A percentile compares a stretch with the other conserved stretches of the same genome.
Evolutionary conservation across 2,797 vertebrate species (phyloP).

Genomic region (Thamnophis elegans): DNA sequence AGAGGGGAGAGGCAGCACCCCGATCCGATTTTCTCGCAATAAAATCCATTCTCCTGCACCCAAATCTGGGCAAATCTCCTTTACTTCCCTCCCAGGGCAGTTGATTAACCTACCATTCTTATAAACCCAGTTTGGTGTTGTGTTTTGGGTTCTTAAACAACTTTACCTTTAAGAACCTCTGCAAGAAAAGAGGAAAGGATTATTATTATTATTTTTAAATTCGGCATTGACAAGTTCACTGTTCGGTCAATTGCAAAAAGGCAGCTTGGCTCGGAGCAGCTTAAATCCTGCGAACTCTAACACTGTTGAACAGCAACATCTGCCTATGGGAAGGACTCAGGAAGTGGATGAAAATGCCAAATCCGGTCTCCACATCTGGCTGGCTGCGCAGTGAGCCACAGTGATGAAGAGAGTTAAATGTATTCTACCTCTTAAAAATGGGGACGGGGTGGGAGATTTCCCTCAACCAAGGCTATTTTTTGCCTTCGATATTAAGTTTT

Average conservation of each 20-base stretch:
- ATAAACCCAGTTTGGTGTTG: neutral
- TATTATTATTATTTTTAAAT: neutral
- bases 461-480: neutral
- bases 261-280: neutral
- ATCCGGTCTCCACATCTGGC: neutral
- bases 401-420: neutral
- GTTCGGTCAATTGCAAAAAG: neutral
- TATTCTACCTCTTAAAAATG: neutral
- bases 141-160: neutral
- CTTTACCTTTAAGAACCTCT: neutral
- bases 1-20: accelerated
- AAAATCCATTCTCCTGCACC: neutral
- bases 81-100: neutral
- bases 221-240: neutral
- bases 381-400: neutral
- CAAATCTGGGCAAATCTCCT: neutral
- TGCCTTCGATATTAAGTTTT: neutral
- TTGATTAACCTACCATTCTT: neutral
- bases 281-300: neutral
- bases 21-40: neutral
- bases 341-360: neutral
- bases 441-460: neutral
- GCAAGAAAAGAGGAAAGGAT: neutral
- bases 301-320: neutral
- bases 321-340: neutral